Percentiles rank a stretch among this genome's conserved stretches.
These are phyloP conservation scores for Neotoxoptera formosana DNA, from an alignment of 1,140 invertebrate species.

Conservation along the genomic window DNA sequence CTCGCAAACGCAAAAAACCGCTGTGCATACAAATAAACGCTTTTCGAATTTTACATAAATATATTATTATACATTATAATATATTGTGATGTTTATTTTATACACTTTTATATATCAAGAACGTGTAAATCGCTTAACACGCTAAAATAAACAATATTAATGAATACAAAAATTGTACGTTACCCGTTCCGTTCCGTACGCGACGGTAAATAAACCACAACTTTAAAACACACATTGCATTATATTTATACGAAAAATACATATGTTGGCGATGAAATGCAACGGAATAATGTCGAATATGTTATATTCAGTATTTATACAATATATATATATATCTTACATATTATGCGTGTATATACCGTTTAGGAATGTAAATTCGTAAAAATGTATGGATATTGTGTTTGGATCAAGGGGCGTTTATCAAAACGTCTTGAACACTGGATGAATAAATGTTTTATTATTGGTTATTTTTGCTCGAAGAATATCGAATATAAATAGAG, in stretches of 20 bases:
- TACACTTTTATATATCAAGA: background rate
- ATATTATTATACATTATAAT: too few relatives aligned
- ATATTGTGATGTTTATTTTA: background rate
- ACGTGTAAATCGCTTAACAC: background rate
- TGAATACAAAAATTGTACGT: background rate
- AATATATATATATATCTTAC: background rate
- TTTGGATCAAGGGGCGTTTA: background rate
- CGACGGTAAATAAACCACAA: background rate
- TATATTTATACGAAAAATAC: background rate
- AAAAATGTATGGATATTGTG: background rate
- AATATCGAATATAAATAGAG: background rate
- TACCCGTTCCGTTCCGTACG: background rate
- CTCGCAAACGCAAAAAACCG: background rate
- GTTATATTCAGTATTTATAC: background rate
- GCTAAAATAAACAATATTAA: background rate
- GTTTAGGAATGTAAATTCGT: background rate
- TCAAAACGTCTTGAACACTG: background rate
- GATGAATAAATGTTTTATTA: constrained; percentile 20
- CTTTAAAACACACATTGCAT: background rate
- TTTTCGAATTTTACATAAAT: background rate
- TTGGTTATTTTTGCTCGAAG: background rate
- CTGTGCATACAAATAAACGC: background rate
- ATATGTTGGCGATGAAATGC: background rate
- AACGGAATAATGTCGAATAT: background rate
- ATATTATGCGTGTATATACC: background rate